phyloP scores from a whole-genome alignment of 2,888 invertebrate species.

The Muscina levida region DNA sequence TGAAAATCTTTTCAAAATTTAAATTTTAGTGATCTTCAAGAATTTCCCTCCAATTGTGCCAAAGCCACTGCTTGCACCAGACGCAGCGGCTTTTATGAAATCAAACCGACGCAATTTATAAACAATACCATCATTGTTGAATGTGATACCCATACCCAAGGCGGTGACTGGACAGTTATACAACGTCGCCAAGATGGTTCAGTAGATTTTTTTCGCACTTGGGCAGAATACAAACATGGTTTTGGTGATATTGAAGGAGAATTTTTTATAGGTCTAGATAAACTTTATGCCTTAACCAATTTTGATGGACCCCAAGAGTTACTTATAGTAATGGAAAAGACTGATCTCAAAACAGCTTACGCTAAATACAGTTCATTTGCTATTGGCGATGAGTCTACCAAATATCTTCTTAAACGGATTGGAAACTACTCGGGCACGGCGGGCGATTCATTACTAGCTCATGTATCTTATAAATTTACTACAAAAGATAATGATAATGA shows the following conservation, averaged over 20 bases:
- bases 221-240: constrained; percentile 36
- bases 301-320: constrained; percentile 35
- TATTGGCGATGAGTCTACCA: neutral
- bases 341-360: neutral
- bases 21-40: no score
- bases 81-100: constrained; percentile 28
- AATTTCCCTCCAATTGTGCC: neutral
- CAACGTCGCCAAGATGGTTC: constrained; percentile 36
- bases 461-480: constrained; percentile 14
- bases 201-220: constrained; percentile 26
- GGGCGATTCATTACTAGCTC: constrained; percentile 27
- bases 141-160: constrained; percentile 31
- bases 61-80: constrained; percentile 15
- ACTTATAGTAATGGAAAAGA: constrained; percentile 21
- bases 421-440: constrained; percentile 22
- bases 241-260: constrained; percentile 42
- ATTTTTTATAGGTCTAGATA: constrained; percentile 42
- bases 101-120: neutral
- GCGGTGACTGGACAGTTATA: constrained; percentile 45
- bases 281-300: constrained; percentile 39
- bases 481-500: constrained; percentile 45
- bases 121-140: constrained; percentile 16
- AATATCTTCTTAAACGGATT: constrained; percentile 28
- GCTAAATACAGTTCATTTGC: constrained; percentile 38
- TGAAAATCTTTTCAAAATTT: no score